A percentile compares a stretch with the other conserved stretches of the same genome.
Conservation (phyloP, 2,888 invertebrate genomes). For the Ormyrus labotus region DNA sequence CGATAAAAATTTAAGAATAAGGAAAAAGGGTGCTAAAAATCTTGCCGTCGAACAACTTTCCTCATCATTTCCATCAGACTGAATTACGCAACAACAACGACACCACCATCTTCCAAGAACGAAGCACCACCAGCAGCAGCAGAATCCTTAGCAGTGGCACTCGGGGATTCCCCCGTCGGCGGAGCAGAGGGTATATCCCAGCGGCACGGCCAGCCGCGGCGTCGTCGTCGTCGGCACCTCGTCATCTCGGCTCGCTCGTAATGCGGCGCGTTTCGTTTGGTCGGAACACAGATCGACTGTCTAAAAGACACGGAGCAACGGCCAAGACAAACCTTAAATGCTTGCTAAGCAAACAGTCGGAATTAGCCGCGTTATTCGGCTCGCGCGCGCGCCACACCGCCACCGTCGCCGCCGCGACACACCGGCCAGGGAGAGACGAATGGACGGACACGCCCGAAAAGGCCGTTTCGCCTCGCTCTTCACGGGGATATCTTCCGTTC, state of each 20-base stretch:
- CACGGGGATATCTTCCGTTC: not conserved
- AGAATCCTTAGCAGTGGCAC: no score
- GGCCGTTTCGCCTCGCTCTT: constrained; percentile 13
- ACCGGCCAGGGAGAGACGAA: constrained; percentile 11
- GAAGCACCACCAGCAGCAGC: no score
- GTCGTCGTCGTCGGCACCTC: constrained; percentile 54
- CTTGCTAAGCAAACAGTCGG: constrained; percentile 67
- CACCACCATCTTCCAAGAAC: no score
- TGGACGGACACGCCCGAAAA: constrained; percentile 20
- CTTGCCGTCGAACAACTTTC: no score
- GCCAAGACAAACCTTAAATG: constrained; percentile 76
- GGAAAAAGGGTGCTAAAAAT: no score
- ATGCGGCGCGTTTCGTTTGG: constrained; percentile 69
- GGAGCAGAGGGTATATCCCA: no score
- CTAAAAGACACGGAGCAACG: constrained; percentile 75
- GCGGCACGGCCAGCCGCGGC: no score
- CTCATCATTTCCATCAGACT: no score
- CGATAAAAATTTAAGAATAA: no score
- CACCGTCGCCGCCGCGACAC: not conserved
- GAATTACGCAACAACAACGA: no score
- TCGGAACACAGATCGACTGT: constrained; percentile 75
- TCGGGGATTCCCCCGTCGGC: no score
- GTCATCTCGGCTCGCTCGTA: constrained; percentile 44
- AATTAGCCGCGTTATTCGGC: not conserved
- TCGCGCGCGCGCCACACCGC: not conserved